A percentile compares a stretch with the other conserved stretches of the same genome.
Conservation (phyloP, 2,888 invertebrate genomes). For the Nipponacmea schrenckii region DNA sequence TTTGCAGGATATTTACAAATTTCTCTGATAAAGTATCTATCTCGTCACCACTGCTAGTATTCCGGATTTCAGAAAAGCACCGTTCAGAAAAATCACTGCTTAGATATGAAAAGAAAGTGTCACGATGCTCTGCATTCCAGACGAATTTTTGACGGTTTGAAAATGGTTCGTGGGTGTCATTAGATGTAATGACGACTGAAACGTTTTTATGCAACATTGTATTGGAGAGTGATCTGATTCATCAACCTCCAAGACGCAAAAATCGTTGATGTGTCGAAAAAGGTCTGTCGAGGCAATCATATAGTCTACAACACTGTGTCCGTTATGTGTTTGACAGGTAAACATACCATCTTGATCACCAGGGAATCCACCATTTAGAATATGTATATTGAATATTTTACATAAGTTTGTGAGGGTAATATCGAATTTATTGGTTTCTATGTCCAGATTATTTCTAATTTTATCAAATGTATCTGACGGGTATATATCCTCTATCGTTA, state of each 20-base stretch:
- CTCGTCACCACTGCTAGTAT: no score
- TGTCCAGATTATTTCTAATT: not conserved
- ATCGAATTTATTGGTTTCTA: not conserved
- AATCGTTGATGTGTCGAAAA: not conserved
- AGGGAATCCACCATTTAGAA: not conserved
- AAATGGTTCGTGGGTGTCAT: not conserved
- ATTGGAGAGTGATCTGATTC: not conserved
- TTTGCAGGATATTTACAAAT: no score
- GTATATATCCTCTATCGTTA: not conserved
- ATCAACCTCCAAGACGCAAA: not conserved
- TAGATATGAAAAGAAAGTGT: no score
- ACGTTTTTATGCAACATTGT: not conserved
- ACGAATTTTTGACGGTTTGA: not conserved
- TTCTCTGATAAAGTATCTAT: no score
- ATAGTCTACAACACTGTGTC: not conserved
- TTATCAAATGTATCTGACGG: not conserved
- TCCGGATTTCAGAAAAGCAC: no score
- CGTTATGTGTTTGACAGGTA: not conserved
- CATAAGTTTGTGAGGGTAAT: not conserved
- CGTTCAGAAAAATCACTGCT: no score
- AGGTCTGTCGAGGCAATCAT: not conserved
- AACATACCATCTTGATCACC: not conserved
- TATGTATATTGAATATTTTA: not conserved
- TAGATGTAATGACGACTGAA: not conserved
- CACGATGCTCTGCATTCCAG: not conserved